Percentiles rank a stretch among this genome's conserved stretches.
These are phyloP conservation scores for Zootermopsis nevadensis DNA, from an alignment of 2,888 invertebrate species.

Conservation along the genomic window DNA sequence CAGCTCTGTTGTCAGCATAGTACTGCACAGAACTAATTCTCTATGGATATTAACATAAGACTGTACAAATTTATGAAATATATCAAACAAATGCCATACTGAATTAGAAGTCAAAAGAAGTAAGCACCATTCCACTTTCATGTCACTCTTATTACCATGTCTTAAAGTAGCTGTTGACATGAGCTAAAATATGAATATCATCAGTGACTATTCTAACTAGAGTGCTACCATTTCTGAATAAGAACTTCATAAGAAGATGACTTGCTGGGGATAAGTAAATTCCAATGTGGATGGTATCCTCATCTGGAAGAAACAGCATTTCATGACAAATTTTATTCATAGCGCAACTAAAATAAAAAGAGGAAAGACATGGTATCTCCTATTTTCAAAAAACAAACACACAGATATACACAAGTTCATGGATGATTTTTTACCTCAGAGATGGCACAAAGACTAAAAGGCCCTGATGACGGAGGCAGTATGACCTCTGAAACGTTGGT, in stretches of 20 bases:
- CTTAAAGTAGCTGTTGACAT: slow-evolving; percentile 2
- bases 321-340: not conserved
- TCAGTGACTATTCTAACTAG: not conserved
- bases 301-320: not conserved
- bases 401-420: no score
- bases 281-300: not conserved
- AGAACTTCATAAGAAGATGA: slow-evolving; percentile 4
- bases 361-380: not conserved
- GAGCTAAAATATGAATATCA: not conserved
- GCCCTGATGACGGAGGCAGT: no score
- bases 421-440: no score
- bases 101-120: no score
- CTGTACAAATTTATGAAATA: no score
- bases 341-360: not conserved
- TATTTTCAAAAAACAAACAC: not conserved
- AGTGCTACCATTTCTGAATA: not conserved
- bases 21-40: no score
- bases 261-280: not conserved
- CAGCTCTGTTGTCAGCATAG: no score
- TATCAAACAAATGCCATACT: no score
- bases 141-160: not conserved
- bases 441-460: no score
- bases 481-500: no score
- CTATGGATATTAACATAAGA: no score
- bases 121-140: no score